Evolutionary conservation across 2,888 invertebrate species (phyloP), one percentile per base, ranked within the genome.

Genomic region (Plebejus argus): DNA sequence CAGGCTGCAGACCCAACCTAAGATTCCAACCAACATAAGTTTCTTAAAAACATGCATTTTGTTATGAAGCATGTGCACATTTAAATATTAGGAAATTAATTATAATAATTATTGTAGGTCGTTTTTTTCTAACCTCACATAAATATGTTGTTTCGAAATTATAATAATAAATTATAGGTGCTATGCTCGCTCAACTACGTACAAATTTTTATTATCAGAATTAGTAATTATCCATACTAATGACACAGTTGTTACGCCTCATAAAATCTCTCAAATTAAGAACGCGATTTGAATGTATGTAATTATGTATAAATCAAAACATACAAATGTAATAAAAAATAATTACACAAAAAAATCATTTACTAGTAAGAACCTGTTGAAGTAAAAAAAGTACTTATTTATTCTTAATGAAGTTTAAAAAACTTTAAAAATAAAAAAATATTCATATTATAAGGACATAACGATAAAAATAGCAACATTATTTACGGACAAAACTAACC

Each of bases 231-330:
- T 66, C 28, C 66, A 66, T 18, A 33, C 33, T 66, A 66, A 33
- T 66, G 28, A 66, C 28, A 66, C 18, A 23, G 23, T 66, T 66
- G 66, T 15, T 66, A 66, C 66, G 66, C 66, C 66, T 66, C 66
- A 28, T 66, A 66, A 66, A 66, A 66, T 66, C 66, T 66, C 15
- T 33, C 66, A 28, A 66, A 66, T 15, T 61, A 10, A 61, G 28
- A 66, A 28, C 66, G 28, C 28, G 28, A 23, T 33, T 28, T 66
- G 12, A 66, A 66, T 15, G 66, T 66, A 28, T 18, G n/a, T n/a
- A n/a, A n/a, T n/a, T n/a, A n/a, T n/a, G 28, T 33, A 18, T 66
- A 66, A 33, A 66, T 66, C 15, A 66, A 28, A 33, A 66, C 28
- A 66, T 66, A 33, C 28, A 66, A 33, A 33, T 66, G 33, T 18